These are phyloP conservation scores for Abscondita cerata DNA, from an alignment of 2,888 invertebrate species.

Conservation along the genomic window DNA sequence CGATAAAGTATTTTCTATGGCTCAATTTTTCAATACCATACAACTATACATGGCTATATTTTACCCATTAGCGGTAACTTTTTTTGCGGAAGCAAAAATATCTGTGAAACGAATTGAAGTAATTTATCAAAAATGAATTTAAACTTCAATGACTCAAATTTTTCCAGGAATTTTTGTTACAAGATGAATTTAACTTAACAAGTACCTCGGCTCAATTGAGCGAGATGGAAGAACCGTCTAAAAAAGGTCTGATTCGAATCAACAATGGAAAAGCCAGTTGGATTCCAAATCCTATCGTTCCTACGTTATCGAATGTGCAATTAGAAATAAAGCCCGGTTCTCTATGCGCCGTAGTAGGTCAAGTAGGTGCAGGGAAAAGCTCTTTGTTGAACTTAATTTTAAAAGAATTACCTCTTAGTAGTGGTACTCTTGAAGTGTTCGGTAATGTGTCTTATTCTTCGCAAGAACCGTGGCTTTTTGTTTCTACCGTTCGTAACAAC, in stretches of 20 bases:
- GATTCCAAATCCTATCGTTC: constrained; percentile 53
- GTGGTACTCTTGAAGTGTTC: constrained; percentile 67
- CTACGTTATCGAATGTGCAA: constrained; percentile 61
- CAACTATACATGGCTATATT: constrained; percentile 72
- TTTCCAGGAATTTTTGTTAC: constrained; percentile 21
- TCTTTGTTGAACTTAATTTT: constrained; percentile 73
- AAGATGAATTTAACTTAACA: constrained; percentile 20
- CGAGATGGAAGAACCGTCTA: constrained; percentile 8
- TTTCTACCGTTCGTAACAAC: constrained; percentile 76
- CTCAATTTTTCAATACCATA: constrained; percentile 78
- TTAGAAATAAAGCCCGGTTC: constrained; percentile 60
- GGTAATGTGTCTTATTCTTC: constrained; percentile 76
- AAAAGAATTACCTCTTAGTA: constrained; percentile 70
- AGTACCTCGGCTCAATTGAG: neutral
- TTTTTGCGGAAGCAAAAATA: constrained; percentile 69
- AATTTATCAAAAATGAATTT: constrained; percentile 31
- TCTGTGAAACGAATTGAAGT: constrained; percentile 71
- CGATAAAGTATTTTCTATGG: constrained; percentile 76
- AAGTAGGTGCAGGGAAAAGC: constrained; percentile 74
- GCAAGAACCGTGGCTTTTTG: constrained; percentile 82
- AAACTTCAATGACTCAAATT: neutral
- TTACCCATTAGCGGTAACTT: constrained; percentile 67
- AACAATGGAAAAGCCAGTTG: constrained; percentile 45
- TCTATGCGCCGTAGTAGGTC: constrained; percentile 66
- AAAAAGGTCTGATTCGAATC: constrained; percentile 35